Evolutionary conservation across 2,797 vertebrate genomes (phyloP).

Genomic region (Distichodus sexfasciatus): DNA sequence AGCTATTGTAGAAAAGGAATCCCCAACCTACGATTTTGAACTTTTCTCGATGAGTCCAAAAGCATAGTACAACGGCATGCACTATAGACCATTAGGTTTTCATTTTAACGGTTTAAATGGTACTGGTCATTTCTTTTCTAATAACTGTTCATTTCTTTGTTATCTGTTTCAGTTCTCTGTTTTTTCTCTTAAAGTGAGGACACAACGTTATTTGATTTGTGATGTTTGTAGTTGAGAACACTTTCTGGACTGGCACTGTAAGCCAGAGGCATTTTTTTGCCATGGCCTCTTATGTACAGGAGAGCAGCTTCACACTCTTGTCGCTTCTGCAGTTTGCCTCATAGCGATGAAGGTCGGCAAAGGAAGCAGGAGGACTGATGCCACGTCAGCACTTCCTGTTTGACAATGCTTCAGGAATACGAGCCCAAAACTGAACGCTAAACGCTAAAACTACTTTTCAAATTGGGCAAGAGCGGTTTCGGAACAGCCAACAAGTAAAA

Average conservation of each 20-base stretch:
- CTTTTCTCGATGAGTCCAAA: constrained; percentile 64
- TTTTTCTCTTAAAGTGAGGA: constrained; percentile 60
- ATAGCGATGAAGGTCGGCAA: neutral
- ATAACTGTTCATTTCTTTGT: constrained; percentile 73
- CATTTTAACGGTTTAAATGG: constrained; percentile 71
- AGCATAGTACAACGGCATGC: constrained; percentile 79
- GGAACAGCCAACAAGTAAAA: constrained; percentile 61
- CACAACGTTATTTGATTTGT: constrained; percentile 77
- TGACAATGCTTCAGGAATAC: neutral
- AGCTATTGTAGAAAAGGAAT: constrained; percentile 63
- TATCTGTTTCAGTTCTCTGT: constrained; percentile 64
- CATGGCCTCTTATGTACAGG: neutral
- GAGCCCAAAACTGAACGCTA: constrained; percentile 37
- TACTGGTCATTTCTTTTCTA: constrained; percentile 73
- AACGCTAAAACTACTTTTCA: constrained; percentile 49
- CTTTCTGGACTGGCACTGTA: constrained; percentile 73
- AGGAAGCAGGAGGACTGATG: neutral
- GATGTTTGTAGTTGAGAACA: constrained; percentile 74
- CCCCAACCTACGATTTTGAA: constrained; percentile 52
- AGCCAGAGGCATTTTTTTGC: constrained; percentile 46
- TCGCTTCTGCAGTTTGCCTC: neutral
- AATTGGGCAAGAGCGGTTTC: constrained; percentile 60
- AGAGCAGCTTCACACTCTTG: neutral
- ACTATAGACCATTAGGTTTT: constrained; percentile 70
- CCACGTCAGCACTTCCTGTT: neutral